These are phyloP conservation scores for Stenichneumon culpator DNA, from an alignment of 2,888 invertebrate genomes.

Conservation along the genomic window DNA sequence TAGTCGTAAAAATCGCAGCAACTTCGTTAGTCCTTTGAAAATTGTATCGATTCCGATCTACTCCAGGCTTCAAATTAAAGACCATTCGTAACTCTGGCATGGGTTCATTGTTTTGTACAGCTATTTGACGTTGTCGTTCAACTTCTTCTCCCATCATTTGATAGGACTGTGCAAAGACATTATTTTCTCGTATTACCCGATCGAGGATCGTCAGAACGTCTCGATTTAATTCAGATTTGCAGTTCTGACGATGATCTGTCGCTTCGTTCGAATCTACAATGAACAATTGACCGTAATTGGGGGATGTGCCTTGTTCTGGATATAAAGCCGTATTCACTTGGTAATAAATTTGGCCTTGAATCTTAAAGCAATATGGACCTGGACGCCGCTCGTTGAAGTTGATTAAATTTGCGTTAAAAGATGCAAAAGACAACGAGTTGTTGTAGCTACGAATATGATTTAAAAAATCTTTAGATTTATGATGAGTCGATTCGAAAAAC, in stretches of 20 bases:
- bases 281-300: constrained; percentile 65
- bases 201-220: constrained; percentile 49
- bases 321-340: constrained; percentile 53
- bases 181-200: constrained; percentile 55
- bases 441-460: too few relatives aligned
- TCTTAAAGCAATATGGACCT: too few relatives aligned
- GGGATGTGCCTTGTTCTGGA: constrained; percentile 35
- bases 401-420: too few relatives aligned
- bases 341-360: too few relatives aligned
- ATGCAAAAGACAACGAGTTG: too few relatives aligned
- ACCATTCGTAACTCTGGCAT: constrained; percentile 51
- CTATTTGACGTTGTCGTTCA: constrained; percentile 34
- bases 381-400: too few relatives aligned
- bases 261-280: constrained; percentile 64
- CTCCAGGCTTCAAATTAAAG: constrained; percentile 65
- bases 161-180: constrained; percentile 64
- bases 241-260: constrained; percentile 29
- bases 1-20: constrained; percentile 65
- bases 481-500: constrained; percentile 37
- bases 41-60: constrained; percentile 63
- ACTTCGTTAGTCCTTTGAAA: constrained; percentile 67
- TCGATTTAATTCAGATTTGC: constrained; percentile 36
- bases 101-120: background rate
- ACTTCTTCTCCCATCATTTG: constrained; percentile 66
- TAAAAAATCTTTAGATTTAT: too few relatives aligned